Evolutionary conservation across 2,113 vertebrate genomes (phyloP).

Genomic region (Monopterus albus): DNA sequence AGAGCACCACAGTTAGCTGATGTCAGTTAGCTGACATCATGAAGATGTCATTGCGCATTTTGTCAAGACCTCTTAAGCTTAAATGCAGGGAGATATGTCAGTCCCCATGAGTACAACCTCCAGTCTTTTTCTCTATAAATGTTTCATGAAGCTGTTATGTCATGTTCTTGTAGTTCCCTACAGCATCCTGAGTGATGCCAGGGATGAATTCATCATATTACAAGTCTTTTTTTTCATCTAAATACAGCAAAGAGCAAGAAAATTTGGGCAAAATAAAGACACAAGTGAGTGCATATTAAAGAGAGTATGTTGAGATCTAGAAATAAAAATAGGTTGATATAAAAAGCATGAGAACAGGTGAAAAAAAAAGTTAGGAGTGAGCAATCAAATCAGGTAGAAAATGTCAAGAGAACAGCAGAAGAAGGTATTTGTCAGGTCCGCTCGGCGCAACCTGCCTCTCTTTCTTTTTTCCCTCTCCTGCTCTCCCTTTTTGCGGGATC

Average conservation of each 20-base stretch:
- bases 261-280: not conserved
- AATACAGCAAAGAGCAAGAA: constrained; percentile 31
- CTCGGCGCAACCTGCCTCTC: too few relatives aligned
- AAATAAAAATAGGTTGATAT: constrained; percentile 1
- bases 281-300: not conserved
- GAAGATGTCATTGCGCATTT: constrained; percentile 56
- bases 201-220: constrained; percentile 58
- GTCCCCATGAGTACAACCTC: constrained; percentile 48
- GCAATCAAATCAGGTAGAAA: constrained; percentile 42
- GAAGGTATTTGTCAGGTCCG: too few relatives aligned
- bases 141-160: constrained; percentile 73
- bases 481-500: too few relatives aligned
- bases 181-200: constrained; percentile 46
- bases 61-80: constrained; percentile 35
- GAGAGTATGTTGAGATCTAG: not conserved
- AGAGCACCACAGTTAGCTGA: constrained; percentile 42
- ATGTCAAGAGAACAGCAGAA: constrained; percentile 39
- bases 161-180: constrained; percentile 48
- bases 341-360: constrained; percentile 18
- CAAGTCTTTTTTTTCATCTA: not conserved
- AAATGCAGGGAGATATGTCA: constrained; percentile 48
- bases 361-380: constrained; percentile 21
- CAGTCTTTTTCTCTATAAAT: constrained; percentile 60
- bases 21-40: constrained; percentile 53
- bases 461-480: too few relatives aligned